Conservation (phyloP, 2,888 invertebrate genomes). For the Lordiphosa andalusiaca region DNA sequence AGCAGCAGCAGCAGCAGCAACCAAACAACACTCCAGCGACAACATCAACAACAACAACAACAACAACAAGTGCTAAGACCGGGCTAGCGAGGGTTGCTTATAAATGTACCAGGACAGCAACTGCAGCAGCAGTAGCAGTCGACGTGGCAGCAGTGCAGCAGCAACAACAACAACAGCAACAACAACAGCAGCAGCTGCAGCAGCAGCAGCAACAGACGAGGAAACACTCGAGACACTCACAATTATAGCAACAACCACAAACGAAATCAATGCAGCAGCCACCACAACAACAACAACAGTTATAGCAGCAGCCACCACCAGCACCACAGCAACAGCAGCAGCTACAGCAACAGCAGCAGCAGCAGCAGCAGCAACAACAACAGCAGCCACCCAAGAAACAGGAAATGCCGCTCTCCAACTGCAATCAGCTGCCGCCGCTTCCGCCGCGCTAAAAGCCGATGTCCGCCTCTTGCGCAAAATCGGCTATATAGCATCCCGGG, state of each 20-base stretch:
- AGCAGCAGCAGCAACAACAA: conserved; percentile 15
- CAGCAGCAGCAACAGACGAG: conserved; percentile 29
- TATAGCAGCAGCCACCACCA: conserved; percentile 14
- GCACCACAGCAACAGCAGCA: conserved; percentile 14
- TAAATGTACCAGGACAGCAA: conserved; percentile 79
- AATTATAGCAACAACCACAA: conserved; percentile 20
- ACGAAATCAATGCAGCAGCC: conserved; percentile 26
- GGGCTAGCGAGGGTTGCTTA: conserved; percentile 54
- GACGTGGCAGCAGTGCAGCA: conserved; percentile 58
- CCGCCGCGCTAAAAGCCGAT: conserved; percentile 69
- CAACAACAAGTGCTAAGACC: conserved; percentile 18
- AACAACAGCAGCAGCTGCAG: conserved; percentile 16
- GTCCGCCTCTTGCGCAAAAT: conserved; percentile 79
- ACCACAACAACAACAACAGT: conserved; percentile 17
- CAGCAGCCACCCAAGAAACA: conserved; percentile 2
- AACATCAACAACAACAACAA: not conserved
- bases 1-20: conserved; percentile 56
- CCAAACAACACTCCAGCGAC: conserved; percentile 2
- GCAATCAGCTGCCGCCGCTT: conserved; percentile 15
- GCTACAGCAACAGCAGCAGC: conserved; percentile 6
- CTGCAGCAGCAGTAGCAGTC: conserved; percentile 78
- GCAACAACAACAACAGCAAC: conserved; percentile 25
- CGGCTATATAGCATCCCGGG: conserved; percentile 79
- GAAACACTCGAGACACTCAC: conserved; percentile 39
- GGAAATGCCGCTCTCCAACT: conserved; percentile 1